Evolutionary conservation across 2,113 vertebrate genomes (phyloP).

Genomic region (Panurus biarmicus): DNA sequence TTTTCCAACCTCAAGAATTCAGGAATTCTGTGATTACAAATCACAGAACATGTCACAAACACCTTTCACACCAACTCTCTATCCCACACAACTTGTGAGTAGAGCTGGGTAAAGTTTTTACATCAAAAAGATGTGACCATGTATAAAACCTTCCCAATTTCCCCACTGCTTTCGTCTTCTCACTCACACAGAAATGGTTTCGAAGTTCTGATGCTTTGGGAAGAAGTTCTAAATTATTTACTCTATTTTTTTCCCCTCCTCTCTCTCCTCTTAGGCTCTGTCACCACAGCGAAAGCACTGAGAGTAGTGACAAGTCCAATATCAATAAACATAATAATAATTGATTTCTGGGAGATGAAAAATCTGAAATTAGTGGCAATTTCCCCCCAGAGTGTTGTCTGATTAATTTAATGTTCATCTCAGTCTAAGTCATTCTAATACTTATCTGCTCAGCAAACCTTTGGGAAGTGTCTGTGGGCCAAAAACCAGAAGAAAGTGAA

Average conservation of each 20-base stretch:
- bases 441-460: slow-evolving; percentile 56
- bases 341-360: slow-evolving; percentile 77
- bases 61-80: not conserved
- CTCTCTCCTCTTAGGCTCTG: slow-evolving; percentile 51
- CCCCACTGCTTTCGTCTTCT: not conserved
- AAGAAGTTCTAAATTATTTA: slow-evolving; percentile 35
- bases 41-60: not conserved
- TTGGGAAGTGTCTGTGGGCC: slow-evolving; percentile 42
- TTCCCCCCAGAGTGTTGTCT: slow-evolving; percentile 65
- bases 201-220: not conserved
- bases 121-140: not conserved
- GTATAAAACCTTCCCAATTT: not conserved
- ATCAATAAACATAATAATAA: slow-evolving; percentile 82
- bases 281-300: slow-evolving; percentile 54
- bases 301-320: slow-evolving; percentile 73
- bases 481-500: not conserved
- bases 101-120: not conserved
- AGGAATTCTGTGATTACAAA: not conserved
- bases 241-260: slow-evolving; percentile 4
- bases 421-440: slow-evolving; percentile 56
- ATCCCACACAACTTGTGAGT: not conserved
- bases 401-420: slow-evolving; percentile 78
- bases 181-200: not conserved
- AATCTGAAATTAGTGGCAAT: slow-evolving; percentile 76
- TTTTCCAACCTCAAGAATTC: not conserved